These are phyloP conservation scores for Cerceris ruficornis DNA, from an alignment of 2,888 invertebrate species.

Conservation along the genomic window DNA sequence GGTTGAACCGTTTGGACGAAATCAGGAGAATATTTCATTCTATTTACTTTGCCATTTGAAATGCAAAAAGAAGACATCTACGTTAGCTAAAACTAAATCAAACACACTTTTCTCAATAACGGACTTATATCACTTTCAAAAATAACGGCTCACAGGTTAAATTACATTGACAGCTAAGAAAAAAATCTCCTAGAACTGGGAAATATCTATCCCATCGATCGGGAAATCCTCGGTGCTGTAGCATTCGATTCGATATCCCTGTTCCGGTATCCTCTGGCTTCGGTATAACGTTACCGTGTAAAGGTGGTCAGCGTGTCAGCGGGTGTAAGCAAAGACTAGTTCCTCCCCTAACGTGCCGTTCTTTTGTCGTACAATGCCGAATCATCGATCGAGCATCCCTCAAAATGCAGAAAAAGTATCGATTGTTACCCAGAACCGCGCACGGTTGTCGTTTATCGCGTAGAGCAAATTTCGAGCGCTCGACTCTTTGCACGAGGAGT, in stretches of 20 bases:
- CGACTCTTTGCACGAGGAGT: conserved; percentile 1
- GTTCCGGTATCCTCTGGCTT: conserved; percentile 75
- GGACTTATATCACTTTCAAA: too few relatives aligned
- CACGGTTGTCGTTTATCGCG: background rate
- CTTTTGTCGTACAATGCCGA: background rate
- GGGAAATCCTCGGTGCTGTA: conserved; percentile 55
- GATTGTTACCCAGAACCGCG: background rate
- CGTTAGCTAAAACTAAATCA: too few relatives aligned
- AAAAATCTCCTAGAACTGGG: too few relatives aligned
- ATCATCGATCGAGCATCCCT: background rate
- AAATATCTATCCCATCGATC: conserved; percentile 42
- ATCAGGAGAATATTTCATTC: too few relatives aligned
- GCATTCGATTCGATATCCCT: conserved; percentile 47
- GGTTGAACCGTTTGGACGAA: too few relatives aligned
- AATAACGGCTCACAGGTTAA: too few relatives aligned
- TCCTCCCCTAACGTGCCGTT: conserved; percentile 8
- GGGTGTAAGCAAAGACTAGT: conserved; percentile 47
- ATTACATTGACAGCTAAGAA: too few relatives aligned
- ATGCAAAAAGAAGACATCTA: too few relatives aligned
- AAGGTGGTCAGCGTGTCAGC: conserved; percentile 70
- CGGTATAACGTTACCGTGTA: conserved; percentile 72
- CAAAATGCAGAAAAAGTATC: background rate
- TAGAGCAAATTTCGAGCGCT: background rate
- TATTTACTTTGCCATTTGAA: too few relatives aligned
- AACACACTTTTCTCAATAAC: too few relatives aligned